Evolutionary conservation across 2,113 vertebrate species (phyloP), one percentile per base, ranked within the genome.

Genomic region (Nerophis ophidion): DNA sequence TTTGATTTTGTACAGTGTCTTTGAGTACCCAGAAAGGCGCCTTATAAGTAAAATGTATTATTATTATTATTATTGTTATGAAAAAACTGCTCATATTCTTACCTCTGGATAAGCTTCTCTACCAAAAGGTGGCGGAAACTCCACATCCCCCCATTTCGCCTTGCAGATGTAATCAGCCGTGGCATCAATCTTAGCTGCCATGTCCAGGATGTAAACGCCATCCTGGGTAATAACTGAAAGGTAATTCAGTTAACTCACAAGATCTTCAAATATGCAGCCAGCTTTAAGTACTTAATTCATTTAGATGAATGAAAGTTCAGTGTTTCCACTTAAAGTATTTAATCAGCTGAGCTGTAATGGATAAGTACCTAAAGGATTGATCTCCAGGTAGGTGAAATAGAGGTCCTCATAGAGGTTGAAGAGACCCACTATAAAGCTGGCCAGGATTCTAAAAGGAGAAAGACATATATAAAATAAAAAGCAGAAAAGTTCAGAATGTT

Each of bases 21-120:
- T 26, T 26, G 26, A 26, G 26, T 26, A 4, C 26, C 26, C 26
- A 26, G 26, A 26, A 26, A 26, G 26, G 26, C 26, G 26, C 26
- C 26, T 26, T 26, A 26, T 26, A 3, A 26, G 26, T 2, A 26
- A 26, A 26, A 26, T 26, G 1, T 26, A 26, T 26, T 26, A 26
- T 26, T 26, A 26, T 26, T 26, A 26, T 26, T 26, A 26, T 26
- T 26, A n/a, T n/a, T n/a, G n/a, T n/a, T 11, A 11, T 12, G 10
- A 44, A 12, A 44, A 44, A 44, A 44, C 10, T 44, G 11, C 33
- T 54, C 44, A 64, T 44, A 48, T 48, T 52, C 89, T 90, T 74
- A 93, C 97, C 97, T 99, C 97, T 40, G 95, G 95, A 73, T 98
- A 98, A 13, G 96, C 97, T 72, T 99, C 97, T 56, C 97, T 92